Base-by-base conservation (phyloP, 1,140 invertebrate species). In the Brachionus calyciflorus region DNA sequence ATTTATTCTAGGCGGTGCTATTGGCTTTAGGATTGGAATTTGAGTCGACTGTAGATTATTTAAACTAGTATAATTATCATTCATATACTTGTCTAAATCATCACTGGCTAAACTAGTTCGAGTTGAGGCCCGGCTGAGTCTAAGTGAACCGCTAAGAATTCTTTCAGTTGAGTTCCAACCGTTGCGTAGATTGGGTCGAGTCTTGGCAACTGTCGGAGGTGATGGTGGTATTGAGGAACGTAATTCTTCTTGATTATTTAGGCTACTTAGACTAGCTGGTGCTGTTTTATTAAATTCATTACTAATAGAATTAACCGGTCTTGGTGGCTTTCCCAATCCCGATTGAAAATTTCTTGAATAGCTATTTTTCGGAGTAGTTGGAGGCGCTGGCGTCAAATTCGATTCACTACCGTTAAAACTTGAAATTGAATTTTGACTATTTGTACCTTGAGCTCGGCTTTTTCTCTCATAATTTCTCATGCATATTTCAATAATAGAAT, bases 41-140 rank as follows among this genome's bases (percentile, higher is more conserved):
- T 49, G 51, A 19, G 19, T 37, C 37, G 55, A 30, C 7, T 51
- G 3, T 51, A 33, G 9, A 9, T 60, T 60, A 33, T 60, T 60
- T 17, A 60, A 9, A 60, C 37, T 60, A 17, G 28, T 37, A 3
- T 37, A 17, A 14, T 33, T 51, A 3, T 28, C 46, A 30, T 33
- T 73, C 69, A 73, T 73, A n/a, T 73, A 73, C 26, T 73, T 73
- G 19, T 73, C 69, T 33, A 73, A 51, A 55, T 73, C 69, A 12
- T 73, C 69, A 26, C 69, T 73, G 10, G 69, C 69, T 2, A 73
- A 28, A 21, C 69, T 73, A 21, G 69, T 51, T 51, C 69, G 33
- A n/a, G 69, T 73, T 7, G 69, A 73, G 9, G 69, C 69, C 10
- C 69, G 14, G 26, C 30, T 40, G 2, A 73, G 51, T 12, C 69